A percentile compares a stretch with the other conserved stretches of the same genome.
Evolutionary conservation across 2,113 vertebrate species (phyloP).

Genomic region (Morone chrysops): DNA sequence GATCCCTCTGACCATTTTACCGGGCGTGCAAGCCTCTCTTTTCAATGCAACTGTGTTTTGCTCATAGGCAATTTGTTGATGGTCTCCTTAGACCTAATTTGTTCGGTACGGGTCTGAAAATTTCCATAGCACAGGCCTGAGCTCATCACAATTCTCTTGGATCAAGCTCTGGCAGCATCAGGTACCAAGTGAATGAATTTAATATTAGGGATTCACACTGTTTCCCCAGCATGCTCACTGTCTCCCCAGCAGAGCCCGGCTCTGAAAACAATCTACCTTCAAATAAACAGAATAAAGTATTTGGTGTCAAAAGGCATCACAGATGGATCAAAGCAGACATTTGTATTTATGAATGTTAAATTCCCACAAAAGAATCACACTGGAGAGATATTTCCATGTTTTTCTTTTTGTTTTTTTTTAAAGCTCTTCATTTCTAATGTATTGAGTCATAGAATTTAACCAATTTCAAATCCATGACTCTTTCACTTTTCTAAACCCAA

Average conservation of each 20-base stretch:
- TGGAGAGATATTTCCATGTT: constrained; percentile 9
- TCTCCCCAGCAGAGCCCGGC: constrained; percentile 41
- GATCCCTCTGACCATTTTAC: constrained; percentile 26
- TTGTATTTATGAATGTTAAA: constrained; percentile 44
- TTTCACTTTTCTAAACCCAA: constrained; percentile 54
- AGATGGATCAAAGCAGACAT: constrained; percentile 35
- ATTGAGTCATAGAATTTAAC: constrained; percentile 41
- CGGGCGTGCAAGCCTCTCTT: constrained; percentile 6
- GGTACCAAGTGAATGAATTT: constrained; percentile 62
- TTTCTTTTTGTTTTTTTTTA: not conserved
- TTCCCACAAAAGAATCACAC: constrained; percentile 12
- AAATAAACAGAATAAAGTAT: constrained; percentile 49
- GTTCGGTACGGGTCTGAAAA: constrained; percentile 38
- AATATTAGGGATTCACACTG: constrained; percentile 60
- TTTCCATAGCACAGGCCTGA: constrained; percentile 45
- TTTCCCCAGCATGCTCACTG: constrained; percentile 57
- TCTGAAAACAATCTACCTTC: constrained; percentile 49
- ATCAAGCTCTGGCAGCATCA: constrained; percentile 54
- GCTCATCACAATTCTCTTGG: constrained; percentile 61
- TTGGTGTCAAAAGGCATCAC: constrained; percentile 36
- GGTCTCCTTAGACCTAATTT: constrained; percentile 74
- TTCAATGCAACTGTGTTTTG: constrained; percentile 50
- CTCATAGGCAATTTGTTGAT: constrained; percentile 57
- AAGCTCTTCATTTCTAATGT: constrained; percentile 44
- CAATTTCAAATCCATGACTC: constrained; percentile 43